Evolutionary conservation across 2,113 vertebrate species (phyloP).

Genomic region (Nyctibius bracteatus): DNA sequence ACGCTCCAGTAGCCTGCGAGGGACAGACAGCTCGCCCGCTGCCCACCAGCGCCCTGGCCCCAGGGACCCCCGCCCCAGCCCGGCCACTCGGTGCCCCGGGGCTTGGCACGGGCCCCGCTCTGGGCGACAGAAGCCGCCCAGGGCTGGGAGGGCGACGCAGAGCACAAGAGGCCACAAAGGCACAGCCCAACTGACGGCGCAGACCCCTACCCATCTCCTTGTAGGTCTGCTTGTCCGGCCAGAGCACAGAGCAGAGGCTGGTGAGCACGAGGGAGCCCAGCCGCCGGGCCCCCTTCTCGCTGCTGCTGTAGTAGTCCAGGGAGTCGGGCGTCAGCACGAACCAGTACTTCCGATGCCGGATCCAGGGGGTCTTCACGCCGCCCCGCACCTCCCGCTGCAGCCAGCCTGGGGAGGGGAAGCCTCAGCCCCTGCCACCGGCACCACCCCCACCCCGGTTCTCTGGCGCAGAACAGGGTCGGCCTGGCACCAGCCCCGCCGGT

Average conservation of each 20-base stretch:
- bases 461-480: background rate
- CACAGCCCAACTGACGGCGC: rapidly evolving
- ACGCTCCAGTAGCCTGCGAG: slow-evolving; percentile 88
- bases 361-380: slow-evolving; percentile 79
- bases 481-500: background rate
- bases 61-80: background rate
- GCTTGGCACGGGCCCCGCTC: background rate
- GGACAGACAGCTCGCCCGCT: background rate
- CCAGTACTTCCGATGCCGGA: slow-evolving; percentile 90
- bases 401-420: slow-evolving; percentile 80
- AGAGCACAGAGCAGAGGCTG: slow-evolving; percentile 92
- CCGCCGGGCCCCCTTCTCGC: slow-evolving; percentile 81
- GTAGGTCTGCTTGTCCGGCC: slow-evolving; percentile 91
- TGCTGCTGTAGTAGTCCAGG: slow-evolving; percentile 90
- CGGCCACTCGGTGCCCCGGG: rapidly evolving
- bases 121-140: rapidly evolving
- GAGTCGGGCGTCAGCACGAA: slow-evolving; percentile 91
- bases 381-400: slow-evolving; percentile 86
- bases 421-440: rapidly evolving
- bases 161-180: rapidly evolving
- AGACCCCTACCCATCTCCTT: slow-evolving; percentile 88
- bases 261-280: slow-evolving; percentile 92
- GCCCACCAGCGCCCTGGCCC: background rate
- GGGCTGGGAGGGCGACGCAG: background rate
- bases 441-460: rapidly evolving